Evolutionary conservation across 1,140 invertebrate genomes (phyloP).

Genomic region (Caenorhabditis latens): DNA sequence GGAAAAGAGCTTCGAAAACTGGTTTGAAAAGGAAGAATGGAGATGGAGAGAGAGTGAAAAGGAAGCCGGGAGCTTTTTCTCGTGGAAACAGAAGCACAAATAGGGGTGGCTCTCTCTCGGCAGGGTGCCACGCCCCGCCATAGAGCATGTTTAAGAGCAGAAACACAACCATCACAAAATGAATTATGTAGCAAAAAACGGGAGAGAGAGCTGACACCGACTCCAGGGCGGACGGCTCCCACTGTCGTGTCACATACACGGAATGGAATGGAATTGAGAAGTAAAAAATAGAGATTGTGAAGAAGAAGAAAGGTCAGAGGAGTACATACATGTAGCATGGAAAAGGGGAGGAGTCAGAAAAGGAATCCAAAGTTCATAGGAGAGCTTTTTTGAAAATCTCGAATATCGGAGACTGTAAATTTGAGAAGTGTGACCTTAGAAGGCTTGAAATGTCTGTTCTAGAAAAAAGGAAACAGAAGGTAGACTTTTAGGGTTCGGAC

Average conservation of each 20-base stretch:
- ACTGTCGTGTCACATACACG: constrained; percentile 36
- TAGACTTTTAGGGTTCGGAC: background rate
- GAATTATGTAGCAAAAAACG: constrained; percentile 27
- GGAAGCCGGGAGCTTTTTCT: background rate
- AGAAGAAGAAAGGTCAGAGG: constrained; percentile 25
- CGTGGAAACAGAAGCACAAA: constrained; percentile 39
- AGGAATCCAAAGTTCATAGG: too few relatives aligned
- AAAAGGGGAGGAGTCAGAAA: background rate
- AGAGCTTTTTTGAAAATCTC: too few relatives aligned
- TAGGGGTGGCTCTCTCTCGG: constrained; percentile 36
- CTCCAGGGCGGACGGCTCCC: constrained; percentile 30
- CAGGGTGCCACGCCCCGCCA: background rate
- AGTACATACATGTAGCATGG: background rate
- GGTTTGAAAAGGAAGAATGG: too few relatives aligned
- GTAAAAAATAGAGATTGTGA: background rate
- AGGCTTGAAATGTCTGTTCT: too few relatives aligned
- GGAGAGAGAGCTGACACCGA: background rate
- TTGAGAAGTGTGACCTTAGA: background rate
- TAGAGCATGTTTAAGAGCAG: constrained; percentile 45
- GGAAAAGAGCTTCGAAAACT: background rate
- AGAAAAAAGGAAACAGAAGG: background rate
- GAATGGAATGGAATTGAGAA: constrained; percentile 7
- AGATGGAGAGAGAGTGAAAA: background rate
- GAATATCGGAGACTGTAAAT: background rate
- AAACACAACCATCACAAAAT: constrained; percentile 55